These are phyloP conservation scores for Epinephelus lanceolatus DNA, from an alignment of 2,113 vertebrate genomes.

Conservation along the genomic window DNA sequence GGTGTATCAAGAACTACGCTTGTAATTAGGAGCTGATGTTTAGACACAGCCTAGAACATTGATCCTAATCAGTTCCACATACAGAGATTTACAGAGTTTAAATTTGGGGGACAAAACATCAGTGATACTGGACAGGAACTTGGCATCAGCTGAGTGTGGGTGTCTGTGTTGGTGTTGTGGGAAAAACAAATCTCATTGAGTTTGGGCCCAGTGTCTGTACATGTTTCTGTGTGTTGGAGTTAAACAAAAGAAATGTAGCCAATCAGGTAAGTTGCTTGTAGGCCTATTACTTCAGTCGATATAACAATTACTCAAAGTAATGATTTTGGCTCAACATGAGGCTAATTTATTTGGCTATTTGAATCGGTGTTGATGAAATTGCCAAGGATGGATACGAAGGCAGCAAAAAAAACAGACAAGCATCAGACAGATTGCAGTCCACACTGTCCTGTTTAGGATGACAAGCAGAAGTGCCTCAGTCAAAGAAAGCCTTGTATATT, in stretches of 20 bases:
- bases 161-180: background rate
- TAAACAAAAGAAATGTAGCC: background rate
- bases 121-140: background rate
- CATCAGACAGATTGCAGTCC: background rate
- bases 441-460: background rate
- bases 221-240: background rate
- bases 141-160: background rate
- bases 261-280: background rate
- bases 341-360: background rate
- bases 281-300: background rate
- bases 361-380: background rate
- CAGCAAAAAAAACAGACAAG: background rate
- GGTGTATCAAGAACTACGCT: background rate
- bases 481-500: background rate
- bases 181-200: background rate
- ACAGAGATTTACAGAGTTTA: background rate
- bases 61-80: background rate
- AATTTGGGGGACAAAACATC: background rate
- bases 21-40: too few species aligned
- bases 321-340: background rate
- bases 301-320: background rate
- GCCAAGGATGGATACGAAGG: background rate
- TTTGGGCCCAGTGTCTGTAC: background rate
- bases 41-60: too few species aligned
- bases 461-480: background rate